Evolutionary conservation across 2,113 vertebrate genomes (phyloP), one percentile per base, ranked within the genome.

Genomic region (Heloderma charlesbogerti): DNA sequence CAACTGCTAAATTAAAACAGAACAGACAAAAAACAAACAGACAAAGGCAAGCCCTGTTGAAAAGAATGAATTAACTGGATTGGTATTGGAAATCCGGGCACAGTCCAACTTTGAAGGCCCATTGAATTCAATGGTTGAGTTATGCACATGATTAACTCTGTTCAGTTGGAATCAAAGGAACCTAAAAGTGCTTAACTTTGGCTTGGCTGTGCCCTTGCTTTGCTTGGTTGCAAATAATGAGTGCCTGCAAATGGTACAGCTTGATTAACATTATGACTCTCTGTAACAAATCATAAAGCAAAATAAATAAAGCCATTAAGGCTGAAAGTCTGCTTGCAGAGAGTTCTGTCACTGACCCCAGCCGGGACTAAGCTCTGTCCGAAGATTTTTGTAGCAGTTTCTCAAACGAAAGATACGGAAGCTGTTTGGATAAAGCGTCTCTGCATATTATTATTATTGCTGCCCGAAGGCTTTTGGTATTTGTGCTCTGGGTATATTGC

Each of bases 391-490:
- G 2, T 54, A 91, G 78, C 1, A 79, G 91, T 94, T 92, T 92
- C 45, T 78, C 86, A 51, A 29, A 79, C 0, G 34, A 67, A 94
- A 92, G 51, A 79, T 75, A 45, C 15, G 82, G 60, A 94, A 91
- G 43, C 34, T 78, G 27, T 80, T 95, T 89, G 84, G 66, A 82
- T 57, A 86, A 88, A 88, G 66, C 77, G 48, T 89, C 82, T 85
- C 51, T 93, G 77, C 25, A 51, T 25, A 34, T 51, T 88, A 57
- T 84, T 93, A 94, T 86, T 94, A 93, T 29, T 54, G 80, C 66
- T 77, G 94, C 91, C 88, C 90, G 93, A 94, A 92, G 87, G 89
- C 87, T 91, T 89, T 40, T 88, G 25, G 69, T 82, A 16, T 74
- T 94, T 69, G 80, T 57, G 71, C 74, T 94, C 45, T 22, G 29